Evolutionary conservation across 37 sponge, comb jelly and placozoan genomes (phyloP).

Genomic region (Lycopodina hypogea): DNA sequence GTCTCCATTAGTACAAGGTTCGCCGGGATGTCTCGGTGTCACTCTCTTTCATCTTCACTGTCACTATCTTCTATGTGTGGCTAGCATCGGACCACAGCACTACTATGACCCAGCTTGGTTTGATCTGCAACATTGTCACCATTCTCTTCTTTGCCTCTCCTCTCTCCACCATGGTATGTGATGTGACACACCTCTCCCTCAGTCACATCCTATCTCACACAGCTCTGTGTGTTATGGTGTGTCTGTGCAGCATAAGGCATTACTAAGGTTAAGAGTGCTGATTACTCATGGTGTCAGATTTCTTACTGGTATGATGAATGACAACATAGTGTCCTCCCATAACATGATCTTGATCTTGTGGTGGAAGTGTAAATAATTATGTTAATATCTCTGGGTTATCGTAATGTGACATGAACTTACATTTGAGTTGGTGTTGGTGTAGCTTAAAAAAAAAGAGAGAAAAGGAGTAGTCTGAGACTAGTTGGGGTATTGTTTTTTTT

Average conservation of each 20-base stretch:
- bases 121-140: constrained; percentile 67
- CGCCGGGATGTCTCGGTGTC: constrained; percentile 26
- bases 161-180: constrained; percentile 65
- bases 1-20: constrained; percentile 24
- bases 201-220: neutral
- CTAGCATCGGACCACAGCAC: constrained; percentile 10
- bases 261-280: neutral
- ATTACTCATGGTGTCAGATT: too few species aligned
- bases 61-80: constrained; percentile 12
- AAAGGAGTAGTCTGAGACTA: too few species aligned
- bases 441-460: too few species aligned
- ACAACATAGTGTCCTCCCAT: too few species aligned
- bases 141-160: constrained; percentile 74
- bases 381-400: too few species aligned
- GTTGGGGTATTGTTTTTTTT: too few species aligned
- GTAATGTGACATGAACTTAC: too few species aligned
- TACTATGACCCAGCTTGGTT: constrained; percentile 35
- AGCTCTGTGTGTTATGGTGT: neutral
- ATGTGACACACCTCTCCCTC: too few species aligned
- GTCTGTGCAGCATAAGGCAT: neutral
- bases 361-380: too few species aligned
- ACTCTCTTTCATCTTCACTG: constrained; percentile 10
- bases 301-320: too few species aligned
- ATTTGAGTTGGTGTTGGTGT: too few species aligned
- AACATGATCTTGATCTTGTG: too few species aligned